These are phyloP conservation scores for Vulpes lagopus DNA, from an alignment of 2,113 vertebrate species.

Conservation along the genomic window DNA sequence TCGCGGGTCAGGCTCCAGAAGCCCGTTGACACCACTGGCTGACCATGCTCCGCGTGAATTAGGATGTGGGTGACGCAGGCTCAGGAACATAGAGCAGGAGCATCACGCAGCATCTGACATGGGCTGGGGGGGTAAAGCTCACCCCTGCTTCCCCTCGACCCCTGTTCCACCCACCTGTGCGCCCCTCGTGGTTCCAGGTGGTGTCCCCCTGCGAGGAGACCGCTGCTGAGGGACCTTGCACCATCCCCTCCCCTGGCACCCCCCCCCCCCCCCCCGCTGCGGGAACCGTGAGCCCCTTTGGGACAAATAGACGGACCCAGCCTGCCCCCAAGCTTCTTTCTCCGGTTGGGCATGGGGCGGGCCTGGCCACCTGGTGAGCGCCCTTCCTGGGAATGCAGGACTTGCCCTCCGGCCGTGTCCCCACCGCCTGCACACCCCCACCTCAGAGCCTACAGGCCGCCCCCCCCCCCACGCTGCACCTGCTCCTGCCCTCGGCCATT, in stretches of 20 bases:
- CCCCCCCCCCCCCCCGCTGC: background rate
- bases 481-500: no score
- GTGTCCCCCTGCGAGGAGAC: no score
- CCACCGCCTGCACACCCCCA: accelerated
- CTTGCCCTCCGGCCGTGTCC: accelerated
- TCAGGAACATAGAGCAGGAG: background rate
- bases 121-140: background rate
- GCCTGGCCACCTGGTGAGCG: accelerated
- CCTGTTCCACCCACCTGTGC: accelerated
- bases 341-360: accelerated
- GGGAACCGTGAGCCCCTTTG: background rate
- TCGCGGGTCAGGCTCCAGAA: accelerated
- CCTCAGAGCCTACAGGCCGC: background rate
- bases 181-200: background rate
- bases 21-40: accelerated
- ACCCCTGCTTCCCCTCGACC: background rate
- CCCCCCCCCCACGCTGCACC: accelerated
- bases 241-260: no score
- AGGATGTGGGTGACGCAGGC: background rate
- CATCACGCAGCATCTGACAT: background rate
- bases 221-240: background rate
- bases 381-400: background rate
- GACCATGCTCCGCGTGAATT: background rate
- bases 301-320: background rate
- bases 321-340: no score